Conservation (phyloP, 2,113 vertebrate genomes). For the Penelope pileata region DNA sequence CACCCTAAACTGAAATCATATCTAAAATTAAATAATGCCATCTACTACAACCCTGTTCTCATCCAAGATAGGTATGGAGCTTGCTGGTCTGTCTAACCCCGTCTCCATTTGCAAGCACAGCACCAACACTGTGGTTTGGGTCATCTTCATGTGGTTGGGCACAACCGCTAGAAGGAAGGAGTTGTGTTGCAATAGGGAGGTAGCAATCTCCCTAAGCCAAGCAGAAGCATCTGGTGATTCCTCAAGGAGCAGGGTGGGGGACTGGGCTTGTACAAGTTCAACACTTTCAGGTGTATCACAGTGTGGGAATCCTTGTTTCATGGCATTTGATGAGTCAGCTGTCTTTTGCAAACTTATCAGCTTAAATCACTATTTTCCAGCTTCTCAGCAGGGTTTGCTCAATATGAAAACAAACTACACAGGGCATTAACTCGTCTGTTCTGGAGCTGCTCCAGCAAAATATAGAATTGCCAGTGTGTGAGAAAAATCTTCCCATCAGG, state of each 20-base stretch:
- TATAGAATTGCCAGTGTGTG: neutral
- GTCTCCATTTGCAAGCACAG: neutral
- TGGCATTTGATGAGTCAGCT: conserved; percentile 27
- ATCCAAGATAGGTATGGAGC: neutral
- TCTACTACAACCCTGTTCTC: rapidly evolving
- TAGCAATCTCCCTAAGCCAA: neutral
- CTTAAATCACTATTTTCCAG: conserved; percentile 43
- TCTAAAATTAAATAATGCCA: neutral
- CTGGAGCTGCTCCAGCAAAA: conserved; percentile 44
- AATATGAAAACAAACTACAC: conserved; percentile 53
- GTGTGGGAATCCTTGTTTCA: conserved; percentile 48
- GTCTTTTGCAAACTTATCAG: conserved; percentile 55
- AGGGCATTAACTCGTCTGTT: neutral
- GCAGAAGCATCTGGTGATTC: neutral
- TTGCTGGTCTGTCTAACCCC: neutral
- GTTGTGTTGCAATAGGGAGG: neutral
- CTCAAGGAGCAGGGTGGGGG: neutral
- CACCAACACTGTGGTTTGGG: neutral
- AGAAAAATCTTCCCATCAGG: neutral
- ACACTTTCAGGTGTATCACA: neutral
- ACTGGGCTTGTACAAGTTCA: neutral
- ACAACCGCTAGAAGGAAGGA: neutral
- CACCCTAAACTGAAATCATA: neutral
- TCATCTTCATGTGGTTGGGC: neutral
- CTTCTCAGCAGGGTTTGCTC: conserved; percentile 50